Conservation (phyloP, 1,140 invertebrate genomes). For the Contarinia nasturtii region DNA sequence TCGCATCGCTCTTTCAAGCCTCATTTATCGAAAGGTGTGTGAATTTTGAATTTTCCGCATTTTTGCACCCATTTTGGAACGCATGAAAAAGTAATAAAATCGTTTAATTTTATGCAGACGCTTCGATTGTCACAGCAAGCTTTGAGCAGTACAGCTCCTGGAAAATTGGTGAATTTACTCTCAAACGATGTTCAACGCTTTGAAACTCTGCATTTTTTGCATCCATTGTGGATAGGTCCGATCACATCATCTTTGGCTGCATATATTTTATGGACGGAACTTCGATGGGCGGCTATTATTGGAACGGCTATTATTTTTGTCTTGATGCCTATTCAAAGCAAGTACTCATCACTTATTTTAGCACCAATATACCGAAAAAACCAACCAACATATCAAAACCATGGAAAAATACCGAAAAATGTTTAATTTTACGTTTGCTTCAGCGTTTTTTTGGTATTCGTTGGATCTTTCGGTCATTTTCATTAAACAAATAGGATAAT, state of each 20-base stretch:
- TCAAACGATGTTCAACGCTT: conserved; percentile 37
- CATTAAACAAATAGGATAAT: no score
- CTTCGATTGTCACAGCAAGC: conserved; percentile 36
- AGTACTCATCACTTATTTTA: conserved; percentile 19
- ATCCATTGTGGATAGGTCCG: conserved; percentile 30
- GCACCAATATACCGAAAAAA: no score
- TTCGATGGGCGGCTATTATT: conserved; percentile 28
- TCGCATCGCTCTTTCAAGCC: conserved; percentile 36
- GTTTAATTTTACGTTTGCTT: no score
- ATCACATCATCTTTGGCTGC: conserved; percentile 27
- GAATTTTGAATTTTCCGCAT: neutral
- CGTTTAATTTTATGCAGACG: neutral
- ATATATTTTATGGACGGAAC: conserved; percentile 16
- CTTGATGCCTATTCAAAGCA: conserved; percentile 40
- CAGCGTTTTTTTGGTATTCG: no score
- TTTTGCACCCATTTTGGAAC: conserved; percentile 23
- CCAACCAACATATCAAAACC: no score
- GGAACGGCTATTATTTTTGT: conserved; percentile 33
- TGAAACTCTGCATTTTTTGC: conserved; percentile 22
- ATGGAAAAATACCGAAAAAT: no score
- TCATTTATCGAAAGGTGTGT: conserved; percentile 43
- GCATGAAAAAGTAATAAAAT: no score
- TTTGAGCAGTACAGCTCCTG: conserved; percentile 54
- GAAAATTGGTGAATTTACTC: conserved; percentile 45
- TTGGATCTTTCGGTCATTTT: no score